Percentiles rank a stretch among this genome's conserved stretches.
phyloP scores from a whole-genome alignment of 2,888 invertebrate species.

The Nematopogon swammerdamellus region DNA sequence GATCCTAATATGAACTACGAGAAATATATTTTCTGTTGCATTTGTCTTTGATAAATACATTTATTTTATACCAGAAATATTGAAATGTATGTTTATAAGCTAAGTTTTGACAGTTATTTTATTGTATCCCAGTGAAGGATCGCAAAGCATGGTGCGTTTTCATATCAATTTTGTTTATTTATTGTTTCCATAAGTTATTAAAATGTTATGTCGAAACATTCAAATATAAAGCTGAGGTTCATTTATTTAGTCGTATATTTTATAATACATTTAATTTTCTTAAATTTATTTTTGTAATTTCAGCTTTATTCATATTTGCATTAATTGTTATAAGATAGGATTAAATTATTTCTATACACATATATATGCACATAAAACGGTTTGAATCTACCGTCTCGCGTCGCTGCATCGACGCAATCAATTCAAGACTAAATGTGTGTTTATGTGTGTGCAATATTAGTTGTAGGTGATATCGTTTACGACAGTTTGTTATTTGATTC shows the following conservation, averaged over 20 bases:
- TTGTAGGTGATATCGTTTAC: conserved; percentile 16
- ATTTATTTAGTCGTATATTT: conserved; percentile 26
- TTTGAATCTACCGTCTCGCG: conserved; percentile 16
- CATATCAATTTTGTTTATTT: background rate
- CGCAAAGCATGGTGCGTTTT: background rate
- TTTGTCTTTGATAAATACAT: background rate
- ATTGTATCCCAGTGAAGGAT: background rate
- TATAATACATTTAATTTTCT: conserved; percentile 49
- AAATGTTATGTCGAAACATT: background rate
- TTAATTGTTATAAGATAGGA: conserved; percentile 36
- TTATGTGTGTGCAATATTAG: conserved; percentile 60
- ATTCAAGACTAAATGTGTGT: too few species aligned
- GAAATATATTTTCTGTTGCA: background rate
- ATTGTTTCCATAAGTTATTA: background rate
- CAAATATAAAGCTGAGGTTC: background rate
- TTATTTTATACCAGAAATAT: background rate
- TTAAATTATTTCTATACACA: conserved; percentile 43
- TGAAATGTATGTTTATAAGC: background rate
- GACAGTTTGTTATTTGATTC: conserved; percentile 12
- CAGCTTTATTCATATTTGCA: conserved; percentile 25
- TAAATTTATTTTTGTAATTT: conserved; percentile 24
- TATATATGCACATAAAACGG: conserved; percentile 46
- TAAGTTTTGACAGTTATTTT: background rate
- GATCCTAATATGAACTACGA: background rate
- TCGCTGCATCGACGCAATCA: background rate